Percentiles rank a stretch among this genome's conserved stretches.
Evolutionary conservation across 2,888 invertebrate species (phyloP).

Genomic region (Eupithecia subumbrata): DNA sequence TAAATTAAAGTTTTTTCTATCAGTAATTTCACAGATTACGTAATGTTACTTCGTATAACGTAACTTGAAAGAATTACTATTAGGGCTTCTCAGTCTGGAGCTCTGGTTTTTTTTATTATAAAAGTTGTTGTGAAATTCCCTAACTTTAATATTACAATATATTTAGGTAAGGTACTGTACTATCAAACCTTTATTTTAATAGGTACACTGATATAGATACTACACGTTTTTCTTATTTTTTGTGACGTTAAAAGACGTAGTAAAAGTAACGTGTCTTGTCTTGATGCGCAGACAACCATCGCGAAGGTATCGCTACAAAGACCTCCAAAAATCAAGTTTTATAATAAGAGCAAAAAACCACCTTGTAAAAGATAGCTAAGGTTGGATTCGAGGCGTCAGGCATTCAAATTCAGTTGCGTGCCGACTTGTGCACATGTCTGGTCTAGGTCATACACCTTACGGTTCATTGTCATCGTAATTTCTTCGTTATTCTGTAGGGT

Average conservation of each 20-base stretch:
- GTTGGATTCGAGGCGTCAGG: conserved; percentile 14
- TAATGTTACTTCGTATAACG: too few species aligned
- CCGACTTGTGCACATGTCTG: conserved; percentile 28
- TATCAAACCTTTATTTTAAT: not conserved
- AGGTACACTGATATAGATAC: not conserved
- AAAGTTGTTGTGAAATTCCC: not conserved
- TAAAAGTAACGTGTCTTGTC: not conserved
- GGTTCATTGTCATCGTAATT: conserved; percentile 35
- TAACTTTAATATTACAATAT: not conserved
- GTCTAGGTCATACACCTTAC: conserved; percentile 36
- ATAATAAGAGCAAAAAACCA: conserved; percentile 14
- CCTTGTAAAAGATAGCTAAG: conserved; percentile 14
- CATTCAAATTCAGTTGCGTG: conserved; percentile 32
- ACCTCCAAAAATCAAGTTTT: conserved; percentile 16
- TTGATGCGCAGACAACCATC: not conserved
- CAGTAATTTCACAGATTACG: not conserved
- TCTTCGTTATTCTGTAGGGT: conserved; percentile 29
- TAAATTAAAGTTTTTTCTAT: not conserved
- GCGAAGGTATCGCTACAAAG: conserved; percentile 6
- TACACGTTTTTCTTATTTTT: not conserved
- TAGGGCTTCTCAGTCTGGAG: not conserved
- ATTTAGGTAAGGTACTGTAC: not conserved
- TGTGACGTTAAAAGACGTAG: not conserved
- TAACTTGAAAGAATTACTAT: not conserved
- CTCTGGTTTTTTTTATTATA: not conserved